Evolutionary conservation across 2,113 vertebrate genomes (phyloP), one percentile per base, ranked within the genome.

Genomic region (Clarias macrocephalus): DNA sequence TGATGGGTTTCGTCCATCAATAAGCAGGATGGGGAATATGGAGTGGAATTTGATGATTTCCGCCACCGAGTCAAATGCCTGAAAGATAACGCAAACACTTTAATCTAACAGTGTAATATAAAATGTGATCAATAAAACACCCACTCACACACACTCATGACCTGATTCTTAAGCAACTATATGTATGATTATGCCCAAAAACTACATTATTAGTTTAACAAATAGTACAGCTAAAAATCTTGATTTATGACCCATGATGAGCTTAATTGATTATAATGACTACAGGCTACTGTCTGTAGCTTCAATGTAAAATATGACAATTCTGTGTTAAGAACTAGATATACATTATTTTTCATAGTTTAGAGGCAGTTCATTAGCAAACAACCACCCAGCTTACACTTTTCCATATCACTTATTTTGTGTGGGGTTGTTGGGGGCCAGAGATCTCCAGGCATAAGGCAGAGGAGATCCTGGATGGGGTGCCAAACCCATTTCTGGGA

Each of bases 31-130:
- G 21, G 98, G 98, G 75, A 95, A 94, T 2, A 92, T 92, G 90
- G 93, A 95, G 93, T 97, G 95, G 93, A 97, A 96, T 88, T 96
- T 96, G 54, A 98, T 94, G 91, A 99, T 98, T 7, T 97, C 96
- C 91, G 95, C 90, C 85, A 99, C 96, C 0, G 97, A 95, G 86
- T 96, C 93, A 89, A 98, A 99, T 93, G 94, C 96, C 97, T 98
- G 93, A 82, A 4, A 88, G 83, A 85, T 87, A 89, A 92, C 86
- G 88, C 16, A 19, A 86, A 0, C 12, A n/a, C 21, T 42, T 62
- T 16, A 30, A 33, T 8, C 8, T 48, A 48, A 48, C 48, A 48
- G 12, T 63, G 18, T 5, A 48, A 25, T 21, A 76, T n/a, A 18
- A 25, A 54, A 52, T 48, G n/a, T 54, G 6, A 25, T 52, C 37